A percentile compares a stretch with the other conserved stretches of the same genome.
Conservation (phyloP, 1,140 invertebrate genomes). For the Drosophila eugracilis region DNA sequence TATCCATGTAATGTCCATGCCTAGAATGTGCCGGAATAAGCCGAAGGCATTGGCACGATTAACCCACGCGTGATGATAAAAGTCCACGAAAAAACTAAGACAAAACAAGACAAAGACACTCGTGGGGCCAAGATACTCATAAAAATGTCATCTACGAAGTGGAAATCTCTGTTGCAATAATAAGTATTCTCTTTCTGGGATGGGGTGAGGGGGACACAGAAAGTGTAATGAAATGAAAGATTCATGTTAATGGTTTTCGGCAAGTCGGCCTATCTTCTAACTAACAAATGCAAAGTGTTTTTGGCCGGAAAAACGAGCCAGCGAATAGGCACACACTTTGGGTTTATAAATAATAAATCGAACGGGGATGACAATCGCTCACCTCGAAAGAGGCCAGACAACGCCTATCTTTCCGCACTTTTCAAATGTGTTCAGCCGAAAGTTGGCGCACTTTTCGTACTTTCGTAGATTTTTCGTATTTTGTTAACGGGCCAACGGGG, state of each 20-base stretch:
- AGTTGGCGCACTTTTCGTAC: conserved; percentile 14
- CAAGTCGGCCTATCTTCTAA: conserved; percentile 2
- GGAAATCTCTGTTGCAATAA: conserved; percentile 28
- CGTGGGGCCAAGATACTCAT: conserved; percentile 12
- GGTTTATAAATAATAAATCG: conserved; percentile 43
- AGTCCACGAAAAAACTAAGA: neutral
- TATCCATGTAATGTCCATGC: neutral
- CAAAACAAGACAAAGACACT: conserved; percentile 8
- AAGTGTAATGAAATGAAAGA: conserved; percentile 41
- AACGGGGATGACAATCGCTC: conserved; percentile 15
- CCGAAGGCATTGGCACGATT: conserved; percentile 10
- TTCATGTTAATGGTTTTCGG: conserved; percentile 31
- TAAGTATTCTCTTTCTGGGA: neutral
- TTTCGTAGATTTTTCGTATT: conserved; percentile 5
- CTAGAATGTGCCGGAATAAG: neutral
- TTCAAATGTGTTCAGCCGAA: conserved; percentile 34
- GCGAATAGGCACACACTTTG: too few species aligned
- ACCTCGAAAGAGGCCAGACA: conserved; percentile 14
- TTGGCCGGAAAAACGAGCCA: neutral
- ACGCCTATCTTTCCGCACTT: conserved; percentile 36
- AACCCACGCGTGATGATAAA: conserved; percentile 5
- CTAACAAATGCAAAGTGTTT: conserved; percentile 12
- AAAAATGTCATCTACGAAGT: conserved; percentile 30
- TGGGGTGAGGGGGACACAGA: neutral
- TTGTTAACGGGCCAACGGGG: conserved; percentile 13